A percentile compares a stretch with the other conserved stretches of the same genome.
These are phyloP conservation scores for Linnaemya vulpina DNA, from an alignment of 2,888 invertebrate species.

Conservation along the genomic window DNA sequence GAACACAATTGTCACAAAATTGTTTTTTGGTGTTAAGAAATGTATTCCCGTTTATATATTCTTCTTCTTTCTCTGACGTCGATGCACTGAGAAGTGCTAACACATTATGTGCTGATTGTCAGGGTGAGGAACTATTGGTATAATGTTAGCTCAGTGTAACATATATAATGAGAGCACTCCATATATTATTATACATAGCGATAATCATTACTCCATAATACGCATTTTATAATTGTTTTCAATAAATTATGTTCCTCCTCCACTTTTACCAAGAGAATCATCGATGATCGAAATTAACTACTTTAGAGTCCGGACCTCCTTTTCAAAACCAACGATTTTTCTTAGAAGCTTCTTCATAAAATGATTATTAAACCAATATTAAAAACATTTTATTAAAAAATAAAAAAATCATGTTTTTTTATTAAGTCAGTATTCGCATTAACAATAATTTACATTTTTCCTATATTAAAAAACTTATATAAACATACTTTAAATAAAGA, in stretches of 20 bases:
- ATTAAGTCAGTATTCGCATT: constrained; percentile 63
- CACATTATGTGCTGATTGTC: background rate
- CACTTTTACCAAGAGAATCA: too few relatives aligned
- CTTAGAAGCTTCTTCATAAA: background rate
- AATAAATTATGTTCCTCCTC: too few relatives aligned
- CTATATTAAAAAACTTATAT: background rate
- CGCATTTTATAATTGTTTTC: too few relatives aligned
- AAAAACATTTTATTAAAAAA: constrained; percentile 47
- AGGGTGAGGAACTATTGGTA: constrained; percentile 9
- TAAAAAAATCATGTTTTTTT: constrained; percentile 59
- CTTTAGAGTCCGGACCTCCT: too few relatives aligned
- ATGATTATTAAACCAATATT: background rate
- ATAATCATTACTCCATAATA: too few relatives aligned
- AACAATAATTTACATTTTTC: constrained; percentile 44
- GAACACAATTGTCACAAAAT: constrained; percentile 16
- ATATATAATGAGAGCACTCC: too few relatives aligned
- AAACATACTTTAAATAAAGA: background rate
- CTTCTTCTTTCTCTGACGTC: constrained; percentile 18
- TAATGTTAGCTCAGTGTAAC: background rate
- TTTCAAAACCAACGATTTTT: too few relatives aligned
- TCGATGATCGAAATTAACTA: too few relatives aligned
- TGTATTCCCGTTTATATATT: constrained; percentile 41
- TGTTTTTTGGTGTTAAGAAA: constrained; percentile 5
- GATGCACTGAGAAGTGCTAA: constrained; percentile 9
- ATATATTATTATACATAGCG: too few relatives aligned